Evolutionary conservation across 2,797 vertebrate genomes (phyloP), one percentile per base, ranked within the genome.

Genomic region (Lepilemur ruficaudatus): DNA sequence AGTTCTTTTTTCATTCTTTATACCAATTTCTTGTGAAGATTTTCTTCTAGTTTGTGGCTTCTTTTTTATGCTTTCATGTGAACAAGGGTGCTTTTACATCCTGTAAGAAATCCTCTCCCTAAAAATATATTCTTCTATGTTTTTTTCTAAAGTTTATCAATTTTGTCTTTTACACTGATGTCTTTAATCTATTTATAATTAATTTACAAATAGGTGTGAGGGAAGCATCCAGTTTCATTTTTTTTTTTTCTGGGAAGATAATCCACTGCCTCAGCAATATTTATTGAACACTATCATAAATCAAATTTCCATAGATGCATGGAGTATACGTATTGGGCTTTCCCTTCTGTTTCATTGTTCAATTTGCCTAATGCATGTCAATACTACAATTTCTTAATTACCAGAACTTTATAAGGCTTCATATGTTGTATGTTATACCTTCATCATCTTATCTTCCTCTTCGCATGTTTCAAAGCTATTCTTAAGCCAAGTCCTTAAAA

Each of bases 401-500:
- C 30, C n/a, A 46, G 41, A 83, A 43, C 8, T 13, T 46, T 28
- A 1, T 2, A 1, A 38, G n/a, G 41, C 12, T 55, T 63, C 12
- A 17, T 8, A 41, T 2, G 13, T 8, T 5, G 1, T 22, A 32
- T 46, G 12, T 35, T 10, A 6, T 1, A 28, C 41, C 8, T 63
- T 57, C 35, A 8, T 28, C 28, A 23, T 30, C 59, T 61, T 14
- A 9, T 32, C 30, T 32, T 81, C 59, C 69, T 38, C 32, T 61
- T 82, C 17, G 20, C 2, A 4, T 17, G 1, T 28, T 38, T 43
- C 23, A 8, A 67, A 15, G 13, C 5, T 55, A 59, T 38, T 76
- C 81, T 78, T 80, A 52, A 59, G 11, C 22, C 59, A 91, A 25
- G 41, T 43, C 48, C 84, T 91, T 84, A n/a, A 79, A 38, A 35